Evolutionary conservation across 2,888 invertebrate species (phyloP).

Genomic region (Resseliella maxima): DNA sequence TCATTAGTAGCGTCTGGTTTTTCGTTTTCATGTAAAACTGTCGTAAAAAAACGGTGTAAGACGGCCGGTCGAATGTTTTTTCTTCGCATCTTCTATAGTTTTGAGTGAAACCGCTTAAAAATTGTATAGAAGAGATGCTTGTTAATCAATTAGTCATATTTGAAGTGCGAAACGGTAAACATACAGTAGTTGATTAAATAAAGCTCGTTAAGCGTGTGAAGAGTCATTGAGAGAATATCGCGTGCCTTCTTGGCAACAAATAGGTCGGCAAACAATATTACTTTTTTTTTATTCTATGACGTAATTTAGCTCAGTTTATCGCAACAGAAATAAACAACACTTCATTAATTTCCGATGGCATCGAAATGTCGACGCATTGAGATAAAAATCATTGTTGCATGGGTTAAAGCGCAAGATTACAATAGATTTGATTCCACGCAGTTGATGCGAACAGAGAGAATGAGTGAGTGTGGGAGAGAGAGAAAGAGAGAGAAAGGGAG

Average conservation of each 20-base stretch:
- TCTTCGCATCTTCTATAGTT: not conserved
- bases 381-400: not conserved
- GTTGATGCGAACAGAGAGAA: not conserved
- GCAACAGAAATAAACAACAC: not conserved
- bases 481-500: too few relatives aligned
- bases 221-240: not conserved
- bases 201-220: not conserved
- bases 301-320: not conserved
- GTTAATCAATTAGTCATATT: conserved; percentile 31
- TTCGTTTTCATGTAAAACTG: not conserved
- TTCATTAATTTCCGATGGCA: conserved; percentile 21
- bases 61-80: not conserved
- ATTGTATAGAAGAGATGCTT: not conserved
- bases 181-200: not conserved
- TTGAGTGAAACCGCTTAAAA: too few relatives aligned
- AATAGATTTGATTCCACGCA: not conserved
- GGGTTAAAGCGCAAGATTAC: not conserved
- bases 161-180: not conserved
- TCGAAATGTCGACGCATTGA: conserved; percentile 20
- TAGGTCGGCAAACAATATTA: not conserved
- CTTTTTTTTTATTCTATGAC: not conserved
- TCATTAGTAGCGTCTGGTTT: not conserved
- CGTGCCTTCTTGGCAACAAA: not conserved
- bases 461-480: too few relatives aligned
- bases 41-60: not conserved